Evolutionary conservation across 2,797 vertebrate species (phyloP).

Genomic region (Xenopus petersii): DNA sequence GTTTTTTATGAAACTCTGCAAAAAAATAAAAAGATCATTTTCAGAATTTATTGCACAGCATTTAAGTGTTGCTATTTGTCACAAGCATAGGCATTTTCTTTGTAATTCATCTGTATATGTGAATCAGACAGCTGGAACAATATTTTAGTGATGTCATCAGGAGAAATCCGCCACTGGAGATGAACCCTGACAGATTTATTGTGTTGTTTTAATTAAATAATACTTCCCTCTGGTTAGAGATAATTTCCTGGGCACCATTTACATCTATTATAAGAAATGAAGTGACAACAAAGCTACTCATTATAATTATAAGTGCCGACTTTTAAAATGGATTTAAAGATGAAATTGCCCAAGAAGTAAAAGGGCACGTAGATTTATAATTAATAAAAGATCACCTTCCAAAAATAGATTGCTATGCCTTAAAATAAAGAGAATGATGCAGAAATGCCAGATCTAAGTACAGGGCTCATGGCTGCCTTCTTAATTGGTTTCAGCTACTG

Average conservation of each 20-base stretch:
- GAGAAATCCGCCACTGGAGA: constrained; percentile 28
- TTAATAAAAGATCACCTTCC: constrained; percentile 23
- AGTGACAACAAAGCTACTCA: constrained; percentile 2
- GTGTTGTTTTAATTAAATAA: constrained; percentile 36
- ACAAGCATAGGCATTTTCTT: constrained; percentile 7
- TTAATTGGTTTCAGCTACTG: no score
- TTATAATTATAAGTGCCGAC: constrained; percentile 19
- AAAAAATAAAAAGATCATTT: no score
- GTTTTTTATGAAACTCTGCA: no score
- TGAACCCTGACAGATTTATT: constrained; percentile 37
- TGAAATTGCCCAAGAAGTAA: constrained; percentile 16
- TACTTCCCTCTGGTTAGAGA: constrained; percentile 15
- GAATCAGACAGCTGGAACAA: constrained; percentile 27
- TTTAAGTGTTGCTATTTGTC: constrained; percentile 1
- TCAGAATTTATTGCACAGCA: no score
- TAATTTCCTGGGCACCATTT: constrained; percentile 13
- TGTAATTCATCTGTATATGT: constrained; percentile 26
- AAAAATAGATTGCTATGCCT: constrained; percentile 9
- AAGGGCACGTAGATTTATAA: constrained; percentile 12
- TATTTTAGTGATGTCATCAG: constrained; percentile 34
- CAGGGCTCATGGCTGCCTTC: no score
- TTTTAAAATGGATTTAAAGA: constrained; percentile 2
- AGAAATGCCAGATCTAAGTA: neutral
- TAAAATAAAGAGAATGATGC: constrained; percentile 3
- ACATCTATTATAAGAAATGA: constrained; percentile 22